Base-by-base conservation (phyloP, 2,797 vertebrate genomes). In the Toxotes lorentzi region DNA sequence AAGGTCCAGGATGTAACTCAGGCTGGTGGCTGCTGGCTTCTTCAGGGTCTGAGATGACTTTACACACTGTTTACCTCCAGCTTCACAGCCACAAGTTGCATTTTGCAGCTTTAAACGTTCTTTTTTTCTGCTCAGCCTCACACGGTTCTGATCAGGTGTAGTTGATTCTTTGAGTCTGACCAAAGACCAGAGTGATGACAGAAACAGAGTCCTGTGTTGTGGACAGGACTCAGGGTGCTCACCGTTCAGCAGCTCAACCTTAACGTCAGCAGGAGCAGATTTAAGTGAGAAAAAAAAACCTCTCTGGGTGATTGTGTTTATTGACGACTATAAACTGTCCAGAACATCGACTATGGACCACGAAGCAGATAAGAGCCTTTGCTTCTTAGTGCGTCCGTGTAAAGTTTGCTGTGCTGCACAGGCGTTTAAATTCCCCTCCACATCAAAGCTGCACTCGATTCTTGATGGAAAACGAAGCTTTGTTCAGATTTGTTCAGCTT, bases 131-230 rank as follows among this genome's bases (percentile, higher is more conserved):
- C 67, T 67, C 4, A 54, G 70, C 57, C 50, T 58, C 48, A 38
- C 45, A 32, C 41, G 50, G 65, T 73, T 43, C 17, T 23, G 21
- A 64, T 79, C 70, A 57, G 72, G 19, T 67, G 2, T 68, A 23
- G 54, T 43, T 50, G 30, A 70, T 70, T 51, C 50, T 58, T 48
- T 81, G 69, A 78, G 50, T 78, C 73, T 73, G 73, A 74, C 86
- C 90, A 90, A 89, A 93, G 87, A 90, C 40, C 63, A 54, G 53
- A 69, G 41, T 13, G 10, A 48, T 7, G 21, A 38, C 60, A 19
- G 23, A 40, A 43, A 12, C 1, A 47, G 51, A 27, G 51, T 53
- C 51, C 16, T 54, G 24, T 27, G 51, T 27, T 54, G 24, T 27
- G 51, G 13, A 7, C 24, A 24, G 11, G 51, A 13, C 69, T 43